Percentiles rank a stretch among this genome's conserved stretches.
Evolutionary conservation across 2,888 invertebrate genomes (phyloP).

Genomic region (Ypsolopha sequella): DNA sequence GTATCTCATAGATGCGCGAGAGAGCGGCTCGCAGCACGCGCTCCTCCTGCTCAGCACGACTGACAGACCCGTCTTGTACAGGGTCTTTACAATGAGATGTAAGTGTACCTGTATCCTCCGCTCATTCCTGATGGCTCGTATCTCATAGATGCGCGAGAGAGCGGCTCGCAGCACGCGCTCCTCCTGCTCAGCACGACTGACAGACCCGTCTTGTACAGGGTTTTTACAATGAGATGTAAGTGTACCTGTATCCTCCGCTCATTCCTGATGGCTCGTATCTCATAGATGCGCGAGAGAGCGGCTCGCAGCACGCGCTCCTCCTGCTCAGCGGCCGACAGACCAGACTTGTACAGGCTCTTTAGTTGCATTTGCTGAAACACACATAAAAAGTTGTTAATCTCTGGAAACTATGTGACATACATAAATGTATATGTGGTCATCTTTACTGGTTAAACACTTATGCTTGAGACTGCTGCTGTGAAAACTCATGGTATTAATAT

Average conservation of each 20-base stretch:
- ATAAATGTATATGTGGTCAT: too few species aligned
- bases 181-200: slow-evolving; percentile 87
- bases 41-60: too few species aligned
- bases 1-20: too few species aligned
- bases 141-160: slow-evolving; percentile 89
- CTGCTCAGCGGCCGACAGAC: slow-evolving; percentile 83
- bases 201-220: slow-evolving; percentile 82
- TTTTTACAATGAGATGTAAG: too few species aligned
- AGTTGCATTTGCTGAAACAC: slow-evolving; percentile 73
- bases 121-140: slow-evolving; percentile 91
- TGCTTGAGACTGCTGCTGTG: too few species aligned
- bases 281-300: slow-evolving; percentile 88
- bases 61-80: too few species aligned
- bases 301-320: slow-evolving; percentile 87
- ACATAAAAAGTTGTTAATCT: too few species aligned
- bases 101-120: slow-evolving; percentile 80
- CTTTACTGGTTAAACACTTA: too few species aligned
- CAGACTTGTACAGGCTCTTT: slow-evolving; percentile 83
- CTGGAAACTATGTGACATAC: too few species aligned
- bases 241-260: slow-evolving; percentile 84
- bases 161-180: slow-evolving; percentile 86
- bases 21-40: too few species aligned
- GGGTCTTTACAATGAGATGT: too few species aligned
- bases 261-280: slow-evolving; percentile 90
- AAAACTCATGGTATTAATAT: too few species aligned